Evolutionary conservation across 2,888 invertebrate species (phyloP).

Genomic region (Nezara viridula): DNA sequence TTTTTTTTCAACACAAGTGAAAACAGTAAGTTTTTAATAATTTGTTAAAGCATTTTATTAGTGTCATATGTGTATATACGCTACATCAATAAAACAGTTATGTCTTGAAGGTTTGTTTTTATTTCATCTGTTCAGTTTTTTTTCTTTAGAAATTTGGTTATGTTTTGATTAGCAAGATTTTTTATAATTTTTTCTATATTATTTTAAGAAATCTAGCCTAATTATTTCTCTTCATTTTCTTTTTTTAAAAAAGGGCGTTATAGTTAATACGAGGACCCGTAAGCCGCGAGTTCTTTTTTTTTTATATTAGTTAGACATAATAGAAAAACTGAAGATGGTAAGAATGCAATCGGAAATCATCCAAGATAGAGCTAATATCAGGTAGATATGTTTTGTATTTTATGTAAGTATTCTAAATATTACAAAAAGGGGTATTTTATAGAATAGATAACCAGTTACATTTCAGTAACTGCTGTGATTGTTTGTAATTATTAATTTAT

Average conservation of each 20-base stretch:
- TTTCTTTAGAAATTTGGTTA: slow-evolving; percentile 11
- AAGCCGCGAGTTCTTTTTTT: not conserved
- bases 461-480: too few species aligned
- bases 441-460: too few species aligned
- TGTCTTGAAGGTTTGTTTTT: slow-evolving; percentile 21
- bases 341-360: not conserved
- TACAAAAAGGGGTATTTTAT: too few species aligned
- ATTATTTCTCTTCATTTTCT: not conserved
- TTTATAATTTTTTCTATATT: not conserved
- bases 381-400: too few species aligned
- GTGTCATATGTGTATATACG: not conserved
- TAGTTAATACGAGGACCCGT: not conserved
- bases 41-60: not conserved
- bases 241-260: not conserved
- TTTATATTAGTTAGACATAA: not conserved
- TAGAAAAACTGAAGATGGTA: not conserved
- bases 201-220: slow-evolving; percentile 1
- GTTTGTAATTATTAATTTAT: too few species aligned
- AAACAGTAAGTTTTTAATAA: not conserved
- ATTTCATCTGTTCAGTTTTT: not conserved
- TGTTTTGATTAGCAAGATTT: not conserved
- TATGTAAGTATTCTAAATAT: too few species aligned
- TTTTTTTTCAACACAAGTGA: not conserved
- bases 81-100: not conserved
- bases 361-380: slow-evolving; percentile 6